Percentiles rank a stretch among this genome's conserved stretches.
Evolutionary conservation across 1,140 invertebrate species (phyloP).

Genomic region (Brachionus plicatilis): DNA sequence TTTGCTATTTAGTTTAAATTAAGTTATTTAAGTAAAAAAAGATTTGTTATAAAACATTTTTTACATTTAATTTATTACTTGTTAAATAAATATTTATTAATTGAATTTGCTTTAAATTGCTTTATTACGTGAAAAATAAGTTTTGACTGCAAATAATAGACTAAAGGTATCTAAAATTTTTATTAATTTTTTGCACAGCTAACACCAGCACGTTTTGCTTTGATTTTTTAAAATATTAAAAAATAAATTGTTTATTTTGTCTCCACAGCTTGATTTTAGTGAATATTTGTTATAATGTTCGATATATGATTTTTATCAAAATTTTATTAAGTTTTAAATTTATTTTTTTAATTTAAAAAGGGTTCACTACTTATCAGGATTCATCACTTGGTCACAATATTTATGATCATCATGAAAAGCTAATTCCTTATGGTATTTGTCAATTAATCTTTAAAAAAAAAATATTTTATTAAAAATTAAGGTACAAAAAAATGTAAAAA

Average conservation of each 20-base stretch:
- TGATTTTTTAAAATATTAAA: background rate
- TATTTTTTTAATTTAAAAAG: background rate
- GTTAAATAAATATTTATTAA: background rate
- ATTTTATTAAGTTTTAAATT: background rate
- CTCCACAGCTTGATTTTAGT: no score
- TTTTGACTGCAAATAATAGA: background rate
- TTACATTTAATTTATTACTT: background rate
- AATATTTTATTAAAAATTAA: background rate
- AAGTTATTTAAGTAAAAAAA: background rate
- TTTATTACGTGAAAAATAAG: background rate
- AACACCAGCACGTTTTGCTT: background rate
- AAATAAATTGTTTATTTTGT: background rate
- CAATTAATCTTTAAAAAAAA: no score
- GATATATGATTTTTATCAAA: no score
- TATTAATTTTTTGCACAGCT: background rate
- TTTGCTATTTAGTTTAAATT: background rate
- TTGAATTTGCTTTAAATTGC: background rate
- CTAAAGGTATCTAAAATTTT: background rate
- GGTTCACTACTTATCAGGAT: background rate
- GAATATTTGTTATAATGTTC: no score
- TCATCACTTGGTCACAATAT: background rate
- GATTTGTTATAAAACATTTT: background rate
- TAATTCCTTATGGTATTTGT: background rate
- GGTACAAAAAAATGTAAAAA: constrained; percentile 19
- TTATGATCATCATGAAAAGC: background rate